Base-by-base conservation (phyloP, 2,888 invertebrate species). In the Didymodactylos carnosus region DNA sequence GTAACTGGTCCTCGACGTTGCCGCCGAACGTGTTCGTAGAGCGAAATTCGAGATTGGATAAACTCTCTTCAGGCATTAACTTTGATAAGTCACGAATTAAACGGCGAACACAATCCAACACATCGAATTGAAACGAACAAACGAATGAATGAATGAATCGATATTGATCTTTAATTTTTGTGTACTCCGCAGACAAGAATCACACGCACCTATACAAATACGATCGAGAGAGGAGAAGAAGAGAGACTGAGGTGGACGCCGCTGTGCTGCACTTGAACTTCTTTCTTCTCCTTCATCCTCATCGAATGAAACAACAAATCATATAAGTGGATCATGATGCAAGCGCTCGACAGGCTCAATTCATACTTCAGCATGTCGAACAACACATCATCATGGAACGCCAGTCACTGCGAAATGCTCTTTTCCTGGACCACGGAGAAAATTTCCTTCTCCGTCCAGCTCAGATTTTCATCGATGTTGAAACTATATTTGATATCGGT, bases 11-110 rank as follows among this genome's bases (percentile, higher is more conserved):
- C 35, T 19, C 29, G 62, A 35, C 35, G 11, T 62, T 19, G 62
- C 35, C 62, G 62, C 35, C 62, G 62, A 35, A 29, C 29, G 35
- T n/a, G 35, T 19, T 29, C n/a, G n/a, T n/a, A 35, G 23, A 29
- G 35, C 29, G 62, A 35, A 62, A 62, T 62, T 62, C 35, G 62
- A 62, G 62, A 62, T 62, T 62, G 62, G 62, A 35, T 35, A 62
- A 62, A 62, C 62, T 62, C 62, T 62, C 62, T 62, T 62, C 62
- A 62, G 35, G 62, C 35, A 62, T 62, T 62, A 62, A 62, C 62
- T 62, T 62, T 62, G 62, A 62, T 62, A 62, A 62, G 62, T 62
- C 62, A 62, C 62, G 35, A 62, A 62, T 29, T 35, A 62, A 35
- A 16, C 29, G 35, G 35, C 62, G 62, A 62, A 29, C 29, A 62